Evolutionary conservation across 2,888 invertebrate species (phyloP).

Genomic region (Chloromyia formosa): DNA sequence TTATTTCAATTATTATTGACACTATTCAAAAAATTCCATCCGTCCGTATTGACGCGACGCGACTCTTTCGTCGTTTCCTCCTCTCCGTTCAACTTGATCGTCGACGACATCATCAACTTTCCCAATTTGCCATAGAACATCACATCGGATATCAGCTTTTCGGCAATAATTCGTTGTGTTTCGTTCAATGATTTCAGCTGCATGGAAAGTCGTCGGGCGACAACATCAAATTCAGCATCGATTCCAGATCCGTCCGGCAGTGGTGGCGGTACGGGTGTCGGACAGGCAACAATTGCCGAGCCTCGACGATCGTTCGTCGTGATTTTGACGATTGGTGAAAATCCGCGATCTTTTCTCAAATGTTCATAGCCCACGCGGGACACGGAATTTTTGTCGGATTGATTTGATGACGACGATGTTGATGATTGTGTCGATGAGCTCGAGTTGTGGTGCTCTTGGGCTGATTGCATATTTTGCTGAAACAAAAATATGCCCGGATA

Average conservation of each 20-base stretch:
- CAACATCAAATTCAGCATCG: constrained; percentile 1
- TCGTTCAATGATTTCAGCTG: neutral
- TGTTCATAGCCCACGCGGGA: no score
- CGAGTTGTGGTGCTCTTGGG: neutral
- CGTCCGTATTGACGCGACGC: no score
- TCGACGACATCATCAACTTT: neutral
- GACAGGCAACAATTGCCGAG: no score
- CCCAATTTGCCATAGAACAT: constrained; percentile 15
- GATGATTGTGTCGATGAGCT: neutral
- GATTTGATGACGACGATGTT: neutral
- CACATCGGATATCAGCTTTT: constrained; percentile 22
- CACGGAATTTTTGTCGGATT: no score
- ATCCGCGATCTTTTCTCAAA: no score
- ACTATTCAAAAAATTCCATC: no score
- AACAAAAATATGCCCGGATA: neutral
- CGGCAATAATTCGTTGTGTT: constrained; percentile 21
- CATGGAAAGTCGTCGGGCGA: neutral
- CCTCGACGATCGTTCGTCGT: no score
- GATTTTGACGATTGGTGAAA: no score
- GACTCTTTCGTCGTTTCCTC: no score
- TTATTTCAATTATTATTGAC: no score
- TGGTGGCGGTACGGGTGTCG: no score
- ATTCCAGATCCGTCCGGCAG: neutral
- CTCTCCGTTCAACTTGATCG: neutral
- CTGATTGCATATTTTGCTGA: constrained; percentile 5